A percentile compares a stretch with the other conserved stretches of the same genome.
These are phyloP conservation scores for Autographa pulchrina DNA, from an alignment of 2,888 invertebrate genomes.

Conservation along the genomic window DNA sequence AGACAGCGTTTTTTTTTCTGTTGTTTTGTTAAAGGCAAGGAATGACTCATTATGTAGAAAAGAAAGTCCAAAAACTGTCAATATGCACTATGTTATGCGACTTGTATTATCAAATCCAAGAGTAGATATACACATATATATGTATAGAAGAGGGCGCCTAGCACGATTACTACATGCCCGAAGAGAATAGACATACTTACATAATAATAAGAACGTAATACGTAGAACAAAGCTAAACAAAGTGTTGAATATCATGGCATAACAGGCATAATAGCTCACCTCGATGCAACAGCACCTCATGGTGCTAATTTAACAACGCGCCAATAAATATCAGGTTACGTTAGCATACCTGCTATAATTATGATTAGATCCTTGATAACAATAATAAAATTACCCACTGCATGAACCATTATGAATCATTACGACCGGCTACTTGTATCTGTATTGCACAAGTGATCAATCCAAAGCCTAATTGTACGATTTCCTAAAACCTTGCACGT, in stretches of 20 bases:
- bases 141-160: neutral
- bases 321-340: conserved; percentile 56
- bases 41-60: conserved; percentile 2
- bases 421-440: conserved; percentile 21
- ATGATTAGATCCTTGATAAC: conserved; percentile 62
- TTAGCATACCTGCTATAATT: conserved; percentile 59
- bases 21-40: conserved; percentile 12
- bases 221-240: conserved; percentile 19
- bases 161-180: conserved; percentile 3
- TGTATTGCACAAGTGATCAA: conserved; percentile 58
- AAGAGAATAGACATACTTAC: conserved; percentile 7
- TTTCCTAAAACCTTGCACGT: conserved; percentile 80
- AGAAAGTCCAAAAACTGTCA: neutral
- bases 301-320: conserved; percentile 55
- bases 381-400: conserved; percentile 56
- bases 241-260: conserved; percentile 28
- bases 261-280: conserved; percentile 24
- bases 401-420: conserved; percentile 52
- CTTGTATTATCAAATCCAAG: neutral
- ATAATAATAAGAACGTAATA: conserved; percentile 2
- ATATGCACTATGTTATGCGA: neutral
- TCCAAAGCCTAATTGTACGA: conserved; percentile 51
- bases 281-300: conserved; percentile 22
- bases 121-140: neutral
- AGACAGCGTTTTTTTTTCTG: conserved; percentile 11